Base-by-base conservation (phyloP, 2,888 invertebrate genomes). In the Chrysodeixis includens region DNA sequence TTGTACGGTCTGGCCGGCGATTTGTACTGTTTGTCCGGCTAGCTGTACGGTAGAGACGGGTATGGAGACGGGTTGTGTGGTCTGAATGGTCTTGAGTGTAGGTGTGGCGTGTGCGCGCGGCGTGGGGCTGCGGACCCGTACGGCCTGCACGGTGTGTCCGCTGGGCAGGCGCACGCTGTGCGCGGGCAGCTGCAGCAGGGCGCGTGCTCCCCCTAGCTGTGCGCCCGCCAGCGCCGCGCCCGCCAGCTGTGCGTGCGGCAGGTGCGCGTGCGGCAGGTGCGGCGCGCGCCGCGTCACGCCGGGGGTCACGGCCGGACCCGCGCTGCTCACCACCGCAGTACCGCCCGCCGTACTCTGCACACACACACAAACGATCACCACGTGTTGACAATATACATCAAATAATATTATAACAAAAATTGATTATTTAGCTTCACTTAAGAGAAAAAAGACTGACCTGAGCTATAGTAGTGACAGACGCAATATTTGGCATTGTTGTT, bases 131-230 rank as follows among this genome's bases (percentile, higher is more conserved):
- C 88, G 90, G 14, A 81, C 78, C 67, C 88, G 79, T 18, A 92
- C 88, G 1, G 92, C 83, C 76, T 90, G 89, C 53, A 91, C 82
- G 1, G 91, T 65, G 69, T 93, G 94, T 8, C 90, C 94, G 69
- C 90, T 92, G n/a, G 89, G 94, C 30, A 94, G 79, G 1, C 92
- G 87, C 0, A 93, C 93, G 52, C 91, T 92, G 64, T 90, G 95
- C n/a, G 88, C 91, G 22, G 88, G 93, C 51, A 91, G 81, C 51
- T 92, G 92, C 3, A 93, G n/a, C n/a, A n/a, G n/a, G n/a, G n/a
- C n/a, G n/a, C n/a, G n/a, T n/a, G n/a, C n/a, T n/a, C n/a, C n/a
- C n/a, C n/a, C n/a, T n/a, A n/a, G n/a, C n/a, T n/a, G n/a, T n/a
- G n/a, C n/a, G n/a, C n/a, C n/a, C n/a, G n/a, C n/a, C n/a, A n/a